phyloP scores from a whole-genome alignment of 1,140 invertebrate genomes.

The Cyclina sinensis region DNA sequence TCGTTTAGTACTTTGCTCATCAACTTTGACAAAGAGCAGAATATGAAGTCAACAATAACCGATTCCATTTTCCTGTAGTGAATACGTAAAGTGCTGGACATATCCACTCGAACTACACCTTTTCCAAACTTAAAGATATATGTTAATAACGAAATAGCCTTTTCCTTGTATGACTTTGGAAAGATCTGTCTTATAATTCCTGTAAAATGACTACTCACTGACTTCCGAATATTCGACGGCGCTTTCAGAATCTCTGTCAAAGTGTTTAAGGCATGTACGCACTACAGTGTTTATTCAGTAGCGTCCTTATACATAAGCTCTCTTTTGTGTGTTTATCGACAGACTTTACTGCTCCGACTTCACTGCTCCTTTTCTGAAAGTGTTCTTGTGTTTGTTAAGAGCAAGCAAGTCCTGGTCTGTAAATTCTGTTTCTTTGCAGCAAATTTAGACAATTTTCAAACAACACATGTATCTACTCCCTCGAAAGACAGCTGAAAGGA shows the following conservation, averaged over 20 bases:
- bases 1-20: not conserved
- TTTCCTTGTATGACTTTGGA: not conserved
- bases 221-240: not conserved
- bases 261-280: not conserved
- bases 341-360: no score
- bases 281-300: not conserved
- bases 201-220: not conserved
- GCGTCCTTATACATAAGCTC: not conserved
- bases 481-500: not conserved
- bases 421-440: not conserved
- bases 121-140: not conserved
- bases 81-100: not conserved
- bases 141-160: not conserved
- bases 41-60: not conserved
- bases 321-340: not conserved
- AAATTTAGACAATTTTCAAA: not conserved
- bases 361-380: not conserved
- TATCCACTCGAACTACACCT: not conserved
- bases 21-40: not conserved
- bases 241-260: not conserved
- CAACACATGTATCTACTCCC: not conserved
- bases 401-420: not conserved
- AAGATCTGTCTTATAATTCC: not conserved
- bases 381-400: constrained; percentile 13
- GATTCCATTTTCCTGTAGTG: not conserved